Percentiles rank a stretch among this genome's conserved stretches.
Conservation (phyloP, 2,113 vertebrate species). For the Empidonax alnorum region DNA sequence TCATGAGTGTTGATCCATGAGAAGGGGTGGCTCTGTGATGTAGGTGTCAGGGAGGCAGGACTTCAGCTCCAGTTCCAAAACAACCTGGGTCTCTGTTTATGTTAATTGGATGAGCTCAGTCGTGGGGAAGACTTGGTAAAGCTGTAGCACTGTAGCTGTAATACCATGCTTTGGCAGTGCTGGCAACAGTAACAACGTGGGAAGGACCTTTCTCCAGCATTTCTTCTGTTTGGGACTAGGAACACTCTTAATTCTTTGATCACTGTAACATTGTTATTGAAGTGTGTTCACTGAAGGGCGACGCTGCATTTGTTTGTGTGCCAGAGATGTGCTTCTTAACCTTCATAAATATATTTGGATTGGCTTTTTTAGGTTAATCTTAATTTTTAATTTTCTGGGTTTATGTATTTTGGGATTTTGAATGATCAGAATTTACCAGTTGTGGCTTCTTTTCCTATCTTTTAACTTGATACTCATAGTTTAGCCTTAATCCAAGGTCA, state of each 20-base stretch:
- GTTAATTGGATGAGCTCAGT: accelerated
- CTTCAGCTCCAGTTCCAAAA: not conserved
- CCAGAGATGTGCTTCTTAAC: not conserved
- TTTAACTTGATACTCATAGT: not conserved
- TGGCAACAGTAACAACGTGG: not conserved
- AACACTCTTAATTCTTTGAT: not conserved
- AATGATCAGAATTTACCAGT: not conserved
- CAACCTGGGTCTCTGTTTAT: not conserved
- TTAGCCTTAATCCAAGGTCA: not conserved
- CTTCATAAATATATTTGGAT: not conserved
- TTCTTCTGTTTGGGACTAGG: not conserved
- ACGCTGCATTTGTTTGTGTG: not conserved
- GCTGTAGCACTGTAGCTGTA: not conserved
- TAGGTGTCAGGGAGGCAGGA: not conserved
- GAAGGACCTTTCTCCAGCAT: not conserved
- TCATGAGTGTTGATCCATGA: not conserved
- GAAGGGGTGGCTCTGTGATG: not conserved
- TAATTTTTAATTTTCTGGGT: not conserved
- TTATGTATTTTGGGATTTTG: not conserved
- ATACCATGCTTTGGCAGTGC: not conserved
- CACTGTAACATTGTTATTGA: not conserved
- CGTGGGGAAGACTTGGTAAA: accelerated
- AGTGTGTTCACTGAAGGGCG: not conserved
- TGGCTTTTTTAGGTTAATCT: not conserved
- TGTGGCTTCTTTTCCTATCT: not conserved